Base-by-base conservation (phyloP, 2,113 vertebrate genomes). In the Crotalus horridus region DNA sequence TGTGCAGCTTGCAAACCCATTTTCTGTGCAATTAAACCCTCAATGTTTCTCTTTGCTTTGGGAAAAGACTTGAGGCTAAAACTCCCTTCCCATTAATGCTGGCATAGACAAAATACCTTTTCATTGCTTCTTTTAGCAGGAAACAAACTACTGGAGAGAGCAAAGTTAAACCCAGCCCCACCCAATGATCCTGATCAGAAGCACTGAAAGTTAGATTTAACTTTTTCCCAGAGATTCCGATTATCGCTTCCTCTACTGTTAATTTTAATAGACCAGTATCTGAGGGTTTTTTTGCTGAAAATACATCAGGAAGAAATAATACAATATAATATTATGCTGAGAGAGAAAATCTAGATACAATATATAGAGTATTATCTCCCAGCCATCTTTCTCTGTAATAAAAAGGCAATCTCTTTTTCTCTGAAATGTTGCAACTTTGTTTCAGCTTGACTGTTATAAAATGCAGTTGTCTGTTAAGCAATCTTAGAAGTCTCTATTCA, bases 401-500 rank as follows among this genome's bases (percentile, higher is more conserved):
- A 90, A 59, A 81, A 33, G 56, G 51, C 26, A 90, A 13, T 13
- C 21, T 21, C 2, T 23, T 5, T 17, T 85, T 89, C 51, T 15
- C 59, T 56, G 81, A 64, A 91, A 89, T 93, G 54, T 43, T 88
- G 39, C 55, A 88, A 46, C 10, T 64, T 59, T 23, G 48, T 87
- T 91, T 91, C 87, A 93, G 43, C 6, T 51, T 61, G 81, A 24
- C 91, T 89, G 26, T 91, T 89, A 59, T 23, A 89, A 89, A 91
- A 89, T 43, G 81, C 5, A 88, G 43, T 93, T 94, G 88, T 85
- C 59, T 85, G 39, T 43, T 89, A 94, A 95, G 2, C 15, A 7
- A 92, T 33, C 64, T 46, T 88, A 69, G 46, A 1, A 89, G 53
- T 21, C 6, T 8, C 89, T 64, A 26, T 90, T 23, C 17, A 69